A percentile compares a stretch with the other conserved stretches of the same genome.
phyloP scores from a whole-genome alignment of 1,140 invertebrate genomes.

The Bombyx mori region ASM3026992v2 NC_085129.1:12690501-12691000 shows the following conservation, averaged over 20 bases:
- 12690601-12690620: conserved; percentile 75
- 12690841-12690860: conserved; percentile 66
- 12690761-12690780: conserved; percentile 40
- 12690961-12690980: conserved; percentile 58
- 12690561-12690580: conserved; percentile 74
- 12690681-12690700: conserved; percentile 44
- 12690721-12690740: conserved; percentile 50
- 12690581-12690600: conserved; percentile 68
- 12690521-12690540: conserved; percentile 57
- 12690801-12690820: conserved; percentile 69
- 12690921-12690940: conserved; percentile 60
- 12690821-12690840: conserved; percentile 58
- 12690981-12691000: conserved; percentile 57
- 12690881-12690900: conserved; percentile 67
- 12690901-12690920: conserved; percentile 59
- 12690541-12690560: conserved; percentile 71
- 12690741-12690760: conserved; percentile 47
- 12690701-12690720: conserved; percentile 49
- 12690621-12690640: conserved; percentile 78
- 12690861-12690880: conserved; percentile 69
- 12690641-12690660: conserved; percentile 75
- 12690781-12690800: conserved; percentile 61
- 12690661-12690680: conserved; percentile 62
- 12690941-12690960: conserved; percentile 52
- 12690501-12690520: conserved; percentile 54